Conservation (phyloP, 2,888 invertebrate genomes). For the Drosophila nr. medialis region DNA sequence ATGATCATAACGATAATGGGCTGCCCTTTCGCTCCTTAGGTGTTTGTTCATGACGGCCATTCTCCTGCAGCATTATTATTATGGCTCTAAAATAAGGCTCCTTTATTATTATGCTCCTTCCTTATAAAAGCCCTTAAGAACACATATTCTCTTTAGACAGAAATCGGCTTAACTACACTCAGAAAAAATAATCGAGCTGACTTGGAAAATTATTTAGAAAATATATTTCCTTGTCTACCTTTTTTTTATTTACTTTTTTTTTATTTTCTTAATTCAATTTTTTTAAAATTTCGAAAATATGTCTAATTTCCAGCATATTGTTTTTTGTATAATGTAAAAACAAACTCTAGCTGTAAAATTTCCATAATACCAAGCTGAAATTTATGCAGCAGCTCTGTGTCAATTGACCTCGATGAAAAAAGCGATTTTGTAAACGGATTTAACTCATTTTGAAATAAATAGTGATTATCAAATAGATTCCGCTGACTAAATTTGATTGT, state of each 20-base stretch:
- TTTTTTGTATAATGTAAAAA: background rate
- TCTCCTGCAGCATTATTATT: background rate
- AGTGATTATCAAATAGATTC: conserved; percentile 1
- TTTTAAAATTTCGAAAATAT: background rate
- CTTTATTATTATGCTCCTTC: background rate
- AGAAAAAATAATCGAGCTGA: background rate
- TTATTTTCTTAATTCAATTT: background rate
- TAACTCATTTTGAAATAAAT: background rate
- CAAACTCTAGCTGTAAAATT: background rate
- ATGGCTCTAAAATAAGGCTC: background rate
- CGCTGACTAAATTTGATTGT: conserved; percentile 6
- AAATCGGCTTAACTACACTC: background rate
- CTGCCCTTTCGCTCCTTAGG: conserved; percentile 8
- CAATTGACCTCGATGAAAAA: background rate
- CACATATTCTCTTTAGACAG: background rate
- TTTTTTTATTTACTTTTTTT: too few species aligned
- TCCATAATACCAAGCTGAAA: background rate
- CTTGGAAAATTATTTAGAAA: background rate
- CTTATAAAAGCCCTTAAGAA: background rate
- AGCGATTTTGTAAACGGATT: background rate
- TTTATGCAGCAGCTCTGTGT: too few species aligned
- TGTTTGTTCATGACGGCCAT: conserved; percentile 18
- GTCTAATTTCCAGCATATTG: background rate
- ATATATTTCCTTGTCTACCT: background rate
- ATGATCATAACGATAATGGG: conserved; percentile 30